Conservation (phyloP, 2,888 invertebrate species). For the Hypsopygia costalis region DNA sequence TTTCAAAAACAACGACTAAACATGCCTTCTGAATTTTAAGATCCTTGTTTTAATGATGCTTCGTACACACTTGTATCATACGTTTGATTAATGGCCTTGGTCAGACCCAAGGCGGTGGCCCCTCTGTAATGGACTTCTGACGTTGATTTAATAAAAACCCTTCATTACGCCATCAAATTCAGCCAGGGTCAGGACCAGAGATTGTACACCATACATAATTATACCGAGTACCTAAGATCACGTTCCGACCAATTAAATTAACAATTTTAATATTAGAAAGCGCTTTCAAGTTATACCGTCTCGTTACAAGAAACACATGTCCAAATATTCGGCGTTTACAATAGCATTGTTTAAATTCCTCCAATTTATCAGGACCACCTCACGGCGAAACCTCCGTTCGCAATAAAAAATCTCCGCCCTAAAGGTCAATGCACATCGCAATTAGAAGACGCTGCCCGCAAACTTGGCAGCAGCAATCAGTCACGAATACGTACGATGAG, state of each 20-base stretch:
- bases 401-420: slow-evolving; percentile 30
- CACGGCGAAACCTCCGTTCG: slow-evolving; percentile 19
- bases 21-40: background rate
- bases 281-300: slow-evolving; percentile 25
- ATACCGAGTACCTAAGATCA: slow-evolving; percentile 19
- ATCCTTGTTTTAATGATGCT: slow-evolving; percentile 29
- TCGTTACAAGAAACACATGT: slow-evolving; percentile 2
- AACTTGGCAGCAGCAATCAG: slow-evolving; percentile 40
- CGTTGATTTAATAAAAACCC: slow-evolving; percentile 79
- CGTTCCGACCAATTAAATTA: slow-evolving; percentile 26
- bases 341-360: slow-evolving; percentile 34
- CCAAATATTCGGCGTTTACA: slow-evolving; percentile 13
- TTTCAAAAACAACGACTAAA: background rate
- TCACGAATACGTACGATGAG: slow-evolving; percentile 34
- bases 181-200: slow-evolving; percentile 31
- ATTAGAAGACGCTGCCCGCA: slow-evolving; percentile 42
- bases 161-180: slow-evolving; percentile 64
- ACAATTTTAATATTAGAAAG: slow-evolving; percentile 20
- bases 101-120: slow-evolving; percentile 37
- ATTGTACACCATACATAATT: slow-evolving; percentile 32
- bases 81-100: slow-evolving; percentile 62
- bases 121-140: slow-evolving; percentile 72
- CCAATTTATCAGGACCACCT: slow-evolving; percentile 49
- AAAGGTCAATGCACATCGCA: slow-evolving; percentile 49
- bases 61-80: slow-evolving; percentile 41